Evolutionary conservation across 2,113 vertebrate species (phyloP).

Genomic region (Rhizomys pruinosus): DNA sequence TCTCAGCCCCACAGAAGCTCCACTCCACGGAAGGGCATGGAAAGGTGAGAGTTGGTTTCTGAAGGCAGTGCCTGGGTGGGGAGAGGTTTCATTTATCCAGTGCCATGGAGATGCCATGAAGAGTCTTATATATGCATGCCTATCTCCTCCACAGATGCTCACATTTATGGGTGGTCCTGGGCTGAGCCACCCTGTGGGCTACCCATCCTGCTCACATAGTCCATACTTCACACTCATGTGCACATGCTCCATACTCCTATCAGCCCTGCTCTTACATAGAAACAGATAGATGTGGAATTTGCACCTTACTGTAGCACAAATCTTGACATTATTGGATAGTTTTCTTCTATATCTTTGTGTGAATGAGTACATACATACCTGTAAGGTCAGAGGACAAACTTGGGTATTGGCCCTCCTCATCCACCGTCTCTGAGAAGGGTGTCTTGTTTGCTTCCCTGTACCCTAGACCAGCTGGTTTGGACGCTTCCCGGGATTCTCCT

Average conservation of each 20-base stretch:
- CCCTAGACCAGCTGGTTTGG: too few relatives aligned
- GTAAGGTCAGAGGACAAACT: too few relatives aligned
- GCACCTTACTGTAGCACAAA: not conserved
- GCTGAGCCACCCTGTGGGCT: not conserved
- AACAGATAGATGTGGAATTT: not conserved
- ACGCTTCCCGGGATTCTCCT: too few relatives aligned
- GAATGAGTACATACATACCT: too few relatives aligned
- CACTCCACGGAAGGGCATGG: rapidly evolving
- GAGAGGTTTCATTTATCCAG: not conserved
- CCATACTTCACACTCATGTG: not conserved
- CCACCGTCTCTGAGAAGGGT: too few relatives aligned
- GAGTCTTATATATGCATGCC: rapidly evolving
- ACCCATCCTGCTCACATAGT: not conserved
- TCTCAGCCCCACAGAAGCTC: not conserved
- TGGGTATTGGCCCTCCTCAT: too few relatives aligned
- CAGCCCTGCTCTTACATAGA: not conserved
- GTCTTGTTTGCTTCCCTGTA: too few relatives aligned
- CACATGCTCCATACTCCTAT: too few relatives aligned
- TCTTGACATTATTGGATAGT: not conserved
- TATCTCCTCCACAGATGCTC: rapidly evolving
- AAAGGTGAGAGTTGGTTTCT: not conserved
- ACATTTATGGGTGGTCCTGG: too few relatives aligned
- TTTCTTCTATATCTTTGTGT: not conserved
- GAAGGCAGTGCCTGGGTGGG: not conserved
- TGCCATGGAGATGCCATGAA: not conserved